Percentiles rank a stretch among this genome's conserved stretches.
Conservation (phyloP, 2,113 vertebrate genomes). For the Coracopsis vasa region DNA sequence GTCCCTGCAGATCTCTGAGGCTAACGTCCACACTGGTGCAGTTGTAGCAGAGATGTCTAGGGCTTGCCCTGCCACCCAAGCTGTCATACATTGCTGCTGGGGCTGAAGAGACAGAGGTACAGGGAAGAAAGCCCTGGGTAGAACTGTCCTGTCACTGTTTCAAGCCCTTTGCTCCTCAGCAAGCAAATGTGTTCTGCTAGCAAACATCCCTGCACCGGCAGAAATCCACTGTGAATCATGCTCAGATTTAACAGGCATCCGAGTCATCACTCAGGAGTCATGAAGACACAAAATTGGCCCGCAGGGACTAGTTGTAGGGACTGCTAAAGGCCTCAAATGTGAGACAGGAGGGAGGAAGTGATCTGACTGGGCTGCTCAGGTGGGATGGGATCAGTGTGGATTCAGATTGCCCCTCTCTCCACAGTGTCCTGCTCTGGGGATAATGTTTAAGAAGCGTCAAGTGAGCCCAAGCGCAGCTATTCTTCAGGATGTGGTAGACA, state of each 20-base stretch:
- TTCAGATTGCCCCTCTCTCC: not conserved
- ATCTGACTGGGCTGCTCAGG: fast-evolving
- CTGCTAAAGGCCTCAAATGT: not conserved
- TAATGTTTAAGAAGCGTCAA: fast-evolving
- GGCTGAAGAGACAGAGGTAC: not conserved
- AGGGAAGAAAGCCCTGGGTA: not conserved
- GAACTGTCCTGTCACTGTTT: not conserved
- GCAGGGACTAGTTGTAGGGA: not conserved
- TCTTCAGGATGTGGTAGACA: not conserved
- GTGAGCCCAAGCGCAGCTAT: fast-evolving
- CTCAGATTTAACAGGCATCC: fast-evolving
- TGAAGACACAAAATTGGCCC: not conserved
- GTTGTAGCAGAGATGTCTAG: fast-evolving
- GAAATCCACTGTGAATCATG: not conserved
- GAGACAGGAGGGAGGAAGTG: not conserved
- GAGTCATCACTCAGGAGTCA: fast-evolving
- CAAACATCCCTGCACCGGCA: not conserved
- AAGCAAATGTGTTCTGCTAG: not conserved
- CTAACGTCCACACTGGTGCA: fast-evolving
- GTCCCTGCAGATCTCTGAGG: not conserved
- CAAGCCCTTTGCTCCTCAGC: not conserved
- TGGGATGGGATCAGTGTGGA: not conserved
- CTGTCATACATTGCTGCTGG: not conserved
- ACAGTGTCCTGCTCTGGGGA: not conserved
- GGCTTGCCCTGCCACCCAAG: not conserved